phyloP scores from a whole-genome alignment of 2,888 invertebrate genomes.

The Agrochola litura region DNA sequence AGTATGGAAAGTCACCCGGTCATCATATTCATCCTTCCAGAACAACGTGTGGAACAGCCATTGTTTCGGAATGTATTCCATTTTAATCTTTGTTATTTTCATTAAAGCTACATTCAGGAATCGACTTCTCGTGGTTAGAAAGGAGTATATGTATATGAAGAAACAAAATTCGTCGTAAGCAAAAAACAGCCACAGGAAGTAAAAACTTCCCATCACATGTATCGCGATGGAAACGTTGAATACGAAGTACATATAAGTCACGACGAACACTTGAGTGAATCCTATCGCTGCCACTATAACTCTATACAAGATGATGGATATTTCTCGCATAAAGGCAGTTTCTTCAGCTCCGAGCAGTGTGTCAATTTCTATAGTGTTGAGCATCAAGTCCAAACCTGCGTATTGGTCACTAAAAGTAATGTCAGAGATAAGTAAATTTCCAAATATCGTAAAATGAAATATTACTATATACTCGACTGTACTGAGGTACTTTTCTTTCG shows the following conservation, averaged over 20 bases:
- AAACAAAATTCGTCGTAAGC: slow-evolving; percentile 74
- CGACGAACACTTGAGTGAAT: slow-evolving; percentile 60
- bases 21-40: slow-evolving; percentile 76
- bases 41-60: slow-evolving; percentile 73
- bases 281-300: slow-evolving; percentile 53
- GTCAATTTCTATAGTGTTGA: slow-evolving; percentile 76
- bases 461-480: slow-evolving; percentile 73
- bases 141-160: slow-evolving; percentile 66
- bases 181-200: slow-evolving; percentile 72
- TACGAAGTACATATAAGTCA: slow-evolving; percentile 66
- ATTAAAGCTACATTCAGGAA: slow-evolving; percentile 81
- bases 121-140: slow-evolving; percentile 73
- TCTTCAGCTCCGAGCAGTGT: slow-evolving; percentile 75
- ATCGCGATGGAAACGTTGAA: slow-evolving; percentile 67
- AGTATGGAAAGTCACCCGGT: slow-evolving; percentile 73
- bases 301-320: slow-evolving; percentile 62
- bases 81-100: slow-evolving; percentile 74
- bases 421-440: slow-evolving; percentile 71
- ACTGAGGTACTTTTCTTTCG: slow-evolving; percentile 66
- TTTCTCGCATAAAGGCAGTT: slow-evolving; percentile 79
- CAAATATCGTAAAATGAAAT: slow-evolving; percentile 68
- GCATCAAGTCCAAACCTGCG: slow-evolving; percentile 70
- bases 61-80: slow-evolving; percentile 75
- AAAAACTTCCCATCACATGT: slow-evolving; percentile 68
- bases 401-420: slow-evolving; percentile 72